These are phyloP conservation scores for Saguinus imperator DNA, from an alignment of 2,113 vertebrate species.

Conservation along the genomic window DNA sequence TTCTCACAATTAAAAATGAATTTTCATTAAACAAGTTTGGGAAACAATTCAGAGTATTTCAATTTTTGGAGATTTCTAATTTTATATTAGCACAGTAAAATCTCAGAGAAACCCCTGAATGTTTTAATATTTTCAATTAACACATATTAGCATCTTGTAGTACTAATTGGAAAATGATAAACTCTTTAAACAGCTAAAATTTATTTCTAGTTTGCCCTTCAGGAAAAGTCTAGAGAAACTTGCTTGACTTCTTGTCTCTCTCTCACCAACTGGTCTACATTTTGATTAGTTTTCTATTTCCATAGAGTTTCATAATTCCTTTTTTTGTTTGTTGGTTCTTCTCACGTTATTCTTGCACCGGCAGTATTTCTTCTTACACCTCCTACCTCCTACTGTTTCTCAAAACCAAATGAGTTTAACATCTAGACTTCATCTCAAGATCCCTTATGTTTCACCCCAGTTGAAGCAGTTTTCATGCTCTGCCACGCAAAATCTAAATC, in stretches of 20 bases:
- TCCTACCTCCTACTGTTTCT: conserved; percentile 71
- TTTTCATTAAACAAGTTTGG: not conserved
- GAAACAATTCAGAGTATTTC: not conserved
- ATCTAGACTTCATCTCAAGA: conserved; percentile 34
- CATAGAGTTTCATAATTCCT: not conserved
- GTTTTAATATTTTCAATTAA: not conserved
- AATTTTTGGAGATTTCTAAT: not conserved
- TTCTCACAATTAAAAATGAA: not conserved
- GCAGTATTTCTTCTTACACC: conserved; percentile 55
- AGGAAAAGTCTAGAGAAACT: conserved; percentile 27
- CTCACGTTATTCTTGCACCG: conserved; percentile 53
- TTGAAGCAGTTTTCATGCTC: conserved; percentile 67
- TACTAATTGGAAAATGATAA: not conserved
- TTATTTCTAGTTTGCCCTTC: conserved; percentile 46
- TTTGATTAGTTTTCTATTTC: conserved; percentile 74
- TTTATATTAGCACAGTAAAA: not conserved
- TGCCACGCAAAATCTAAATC: conserved; percentile 68
- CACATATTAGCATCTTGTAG: not conserved
- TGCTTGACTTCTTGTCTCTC: conserved; percentile 29
- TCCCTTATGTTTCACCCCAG: conserved; percentile 57
- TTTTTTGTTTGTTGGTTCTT: conserved; percentile 10
- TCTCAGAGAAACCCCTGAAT: not conserved
- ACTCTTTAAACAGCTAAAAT: not conserved
- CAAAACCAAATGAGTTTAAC: conserved; percentile 55
- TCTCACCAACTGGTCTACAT: conserved; percentile 54